phyloP scores from a whole-genome alignment of 2,113 vertebrate genomes.

The Cavia porcellus region DNA sequence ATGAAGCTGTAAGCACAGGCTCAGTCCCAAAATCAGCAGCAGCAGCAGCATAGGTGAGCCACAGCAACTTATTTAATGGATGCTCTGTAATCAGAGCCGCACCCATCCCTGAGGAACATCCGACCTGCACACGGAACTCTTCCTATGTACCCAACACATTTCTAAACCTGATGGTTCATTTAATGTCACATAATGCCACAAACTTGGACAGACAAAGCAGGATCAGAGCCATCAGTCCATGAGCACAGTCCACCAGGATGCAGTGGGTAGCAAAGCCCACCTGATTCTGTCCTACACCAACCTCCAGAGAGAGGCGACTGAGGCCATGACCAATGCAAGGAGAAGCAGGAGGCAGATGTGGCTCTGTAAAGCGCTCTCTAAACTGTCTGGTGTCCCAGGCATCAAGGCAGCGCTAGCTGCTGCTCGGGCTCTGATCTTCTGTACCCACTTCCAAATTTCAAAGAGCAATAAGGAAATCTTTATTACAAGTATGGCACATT shows the following conservation, averaged over 20 bases:
- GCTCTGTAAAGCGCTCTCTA: neutral
- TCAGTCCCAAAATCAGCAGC: neutral
- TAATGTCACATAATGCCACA: neutral
- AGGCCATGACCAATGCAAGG: neutral
- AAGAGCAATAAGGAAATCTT: neutral
- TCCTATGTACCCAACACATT: neutral
- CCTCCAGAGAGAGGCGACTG: neutral
- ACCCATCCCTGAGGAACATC: neutral
- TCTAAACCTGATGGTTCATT: constrained; percentile 14
- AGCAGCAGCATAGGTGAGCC: neutral
- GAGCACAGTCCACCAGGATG: too few relatives aligned
- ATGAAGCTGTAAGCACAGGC: neutral
- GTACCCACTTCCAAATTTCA: neutral
- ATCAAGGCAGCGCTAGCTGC: accelerated
- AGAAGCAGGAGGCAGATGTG: neutral
- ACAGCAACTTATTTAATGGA: neutral
- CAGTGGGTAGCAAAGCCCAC: neutral
- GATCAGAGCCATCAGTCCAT: neutral
- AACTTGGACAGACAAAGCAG: neutral
- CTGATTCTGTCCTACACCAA: neutral
- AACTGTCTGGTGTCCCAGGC: neutral
- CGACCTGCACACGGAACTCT: neutral
- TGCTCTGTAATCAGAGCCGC: neutral
- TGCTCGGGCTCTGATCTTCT: neutral
- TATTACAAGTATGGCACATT: neutral